These are phyloP conservation scores for Ctenopoma kingsleyae DNA, from an alignment of 2,797 vertebrate genomes.

Conservation along the genomic window DNA sequence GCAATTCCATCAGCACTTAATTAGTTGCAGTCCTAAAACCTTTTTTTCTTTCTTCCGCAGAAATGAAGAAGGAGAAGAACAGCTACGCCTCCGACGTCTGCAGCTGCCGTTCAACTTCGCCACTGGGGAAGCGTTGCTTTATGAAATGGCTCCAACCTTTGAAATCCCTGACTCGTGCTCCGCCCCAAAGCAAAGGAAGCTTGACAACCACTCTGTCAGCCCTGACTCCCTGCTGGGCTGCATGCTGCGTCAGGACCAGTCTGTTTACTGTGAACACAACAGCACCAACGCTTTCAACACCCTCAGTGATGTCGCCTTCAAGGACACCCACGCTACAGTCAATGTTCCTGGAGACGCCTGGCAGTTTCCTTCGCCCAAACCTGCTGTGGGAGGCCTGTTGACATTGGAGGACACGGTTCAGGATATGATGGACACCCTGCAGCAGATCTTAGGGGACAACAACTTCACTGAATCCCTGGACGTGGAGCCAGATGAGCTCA, in stretches of 20 bases:
- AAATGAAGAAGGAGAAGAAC: conserved; percentile 86
- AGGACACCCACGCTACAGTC: conserved; percentile 78
- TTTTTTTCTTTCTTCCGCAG: conserved; percentile 51
- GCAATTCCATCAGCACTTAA: neutral
- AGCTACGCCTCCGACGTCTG: conserved; percentile 78
- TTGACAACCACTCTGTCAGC: conserved; percentile 30
- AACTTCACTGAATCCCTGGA: conserved; percentile 48
- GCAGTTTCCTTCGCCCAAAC: conserved; percentile 18
- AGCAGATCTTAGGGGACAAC: conserved; percentile 73
- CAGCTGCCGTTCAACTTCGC: conserved; percentile 83
- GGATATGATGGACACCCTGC: conserved; percentile 81
- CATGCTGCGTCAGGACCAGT: conserved; percentile 79
- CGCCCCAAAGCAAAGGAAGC: conserved; percentile 65
- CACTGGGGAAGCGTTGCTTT: conserved; percentile 82
- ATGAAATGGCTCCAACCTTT: conserved; percentile 60
- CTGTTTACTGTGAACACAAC: conserved; percentile 68
- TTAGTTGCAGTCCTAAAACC: neutral
- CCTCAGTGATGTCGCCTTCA: conserved; percentile 73
- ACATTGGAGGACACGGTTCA: conserved; percentile 71
- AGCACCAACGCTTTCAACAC: conserved; percentile 47
- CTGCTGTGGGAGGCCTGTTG: neutral
- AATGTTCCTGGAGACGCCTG: conserved; percentile 73
- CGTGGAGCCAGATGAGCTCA: conserved; percentile 61
- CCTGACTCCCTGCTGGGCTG: conserved; percentile 77
- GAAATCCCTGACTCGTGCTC: conserved; percentile 56